Conservation (phyloP, 37 sponge, comb jelly and placozoan species). For the Cladorhizidae sp. region DNA sequence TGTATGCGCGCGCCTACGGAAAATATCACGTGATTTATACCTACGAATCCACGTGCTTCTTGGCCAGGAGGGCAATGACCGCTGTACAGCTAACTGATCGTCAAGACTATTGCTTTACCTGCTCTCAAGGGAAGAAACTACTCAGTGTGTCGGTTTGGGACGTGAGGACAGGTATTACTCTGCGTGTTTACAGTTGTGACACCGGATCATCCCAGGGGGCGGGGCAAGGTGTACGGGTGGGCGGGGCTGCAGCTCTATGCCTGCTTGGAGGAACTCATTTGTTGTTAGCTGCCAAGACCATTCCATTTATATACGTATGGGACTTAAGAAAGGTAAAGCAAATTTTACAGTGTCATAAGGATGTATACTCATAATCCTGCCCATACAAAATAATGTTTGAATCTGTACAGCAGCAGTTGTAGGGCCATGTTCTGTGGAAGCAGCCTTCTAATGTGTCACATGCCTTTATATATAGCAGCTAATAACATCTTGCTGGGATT, state of each 20-base stretch:
- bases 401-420: no score
- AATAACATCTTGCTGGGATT: no score
- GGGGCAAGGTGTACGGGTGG: slow-evolving; percentile 8
- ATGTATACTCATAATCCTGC: no score
- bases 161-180: slow-evolving; percentile 30
- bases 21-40: no score
- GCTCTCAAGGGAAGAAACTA: slow-evolving; percentile 9
- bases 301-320: slow-evolving; percentile 83
- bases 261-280: slow-evolving; percentile 44
- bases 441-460: no score
- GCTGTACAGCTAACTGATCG: background rate
- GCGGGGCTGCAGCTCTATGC: slow-evolving; percentile 11
- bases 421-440: no score
- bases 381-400: no score
- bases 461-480: no score
- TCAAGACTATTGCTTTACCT: slow-evolving; percentile 25
- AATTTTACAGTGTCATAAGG: no score
- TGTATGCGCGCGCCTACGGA: no score
- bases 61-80: background rate
- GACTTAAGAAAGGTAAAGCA: slow-evolving; percentile 57
- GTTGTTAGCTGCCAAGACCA: slow-evolving; percentile 34
- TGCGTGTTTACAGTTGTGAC: slow-evolving; percentile 36
- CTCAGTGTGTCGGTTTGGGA: slow-evolving; percentile 37
- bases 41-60: no score
- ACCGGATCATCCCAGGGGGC: background rate